Conservation (phyloP, 2,888 invertebrate genomes). For the Cetonia aurata region DNA sequence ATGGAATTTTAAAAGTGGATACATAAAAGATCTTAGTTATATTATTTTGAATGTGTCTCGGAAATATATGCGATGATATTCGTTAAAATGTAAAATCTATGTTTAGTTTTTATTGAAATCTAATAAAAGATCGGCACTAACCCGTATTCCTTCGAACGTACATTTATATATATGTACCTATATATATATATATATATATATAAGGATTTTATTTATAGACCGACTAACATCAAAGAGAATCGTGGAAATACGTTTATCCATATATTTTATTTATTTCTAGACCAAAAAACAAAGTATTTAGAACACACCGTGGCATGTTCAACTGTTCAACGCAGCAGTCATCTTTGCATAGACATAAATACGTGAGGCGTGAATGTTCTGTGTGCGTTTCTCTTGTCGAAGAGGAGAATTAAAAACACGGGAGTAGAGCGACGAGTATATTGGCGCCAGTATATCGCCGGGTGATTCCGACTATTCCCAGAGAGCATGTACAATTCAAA, state of each 20-base stretch:
- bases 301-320: background rate
- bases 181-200: too few species aligned
- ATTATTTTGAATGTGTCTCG: too few species aligned
- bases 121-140: slow-evolving; percentile 19
- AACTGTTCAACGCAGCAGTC: background rate
- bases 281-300: slow-evolving; percentile 27
- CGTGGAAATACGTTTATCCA: slow-evolving; percentile 3
- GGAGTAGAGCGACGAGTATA: slow-evolving; percentile 15
- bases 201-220: slow-evolving; percentile 24
- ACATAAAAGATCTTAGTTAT: too few species aligned
- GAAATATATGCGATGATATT: background rate
- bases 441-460: slow-evolving; percentile 38
- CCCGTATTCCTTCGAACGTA: slow-evolving; percentile 8
- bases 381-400: background rate
- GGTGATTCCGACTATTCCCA: slow-evolving; percentile 2
- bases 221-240: slow-evolving; percentile 24
- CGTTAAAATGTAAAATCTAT: slow-evolving; percentile 5
- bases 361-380: too few species aligned
- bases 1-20: too few species aligned
- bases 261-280: slow-evolving; percentile 32
- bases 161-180: too few species aligned
- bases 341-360: background rate
- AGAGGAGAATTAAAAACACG: slow-evolving; percentile 37
- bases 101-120: slow-evolving; percentile 16
- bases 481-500: slow-evolving; percentile 35